Base-by-base conservation (phyloP, 2,888 invertebrate genomes). In the Mythimna vitellina region DNA sequence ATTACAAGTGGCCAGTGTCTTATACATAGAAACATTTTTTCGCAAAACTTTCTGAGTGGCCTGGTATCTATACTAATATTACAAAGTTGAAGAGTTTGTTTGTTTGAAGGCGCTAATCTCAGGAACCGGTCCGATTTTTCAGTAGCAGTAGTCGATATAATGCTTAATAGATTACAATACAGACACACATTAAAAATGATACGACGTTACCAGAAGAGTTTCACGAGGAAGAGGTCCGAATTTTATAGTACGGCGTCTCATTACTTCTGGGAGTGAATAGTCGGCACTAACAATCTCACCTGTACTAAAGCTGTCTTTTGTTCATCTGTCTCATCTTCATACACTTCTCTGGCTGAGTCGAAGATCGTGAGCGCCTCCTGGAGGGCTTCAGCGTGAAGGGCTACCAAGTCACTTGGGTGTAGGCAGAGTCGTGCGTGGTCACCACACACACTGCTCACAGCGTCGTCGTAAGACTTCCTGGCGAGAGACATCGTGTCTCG, bases 391-490 rank as follows among this genome's bases (percentile, higher is more conserved):
- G 10, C 22, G 29, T 84, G 82, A 29, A 84, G 61, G 3, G 25
- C 32, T 9, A 3, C 20, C 17, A 85, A 62, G 58, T 85, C 81
- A 0, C 5, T 14, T 8, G 82, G 79, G 61, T 85, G 85, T 38
- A 89, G 49, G 56, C 88, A 89, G 12, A 86, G 75, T 17, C 73
- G 77, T 14, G 82, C 69, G 25, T 75, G 62, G 4, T 72, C 80
- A 46, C 67, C 67, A 54, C 71, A 84, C 35, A 84, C 84, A 1
- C 2, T 56, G 35, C 14, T 46, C 35, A 84, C 9, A 12, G 53
- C 29, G 0, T 72, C 72, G 4, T 88, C 87, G 68, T 90, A 90
- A 20, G 72, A 69, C 8, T 68, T 68, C 49, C 83, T 86, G 7
- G 85, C 80, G 1, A 70, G 65, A 1, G 71, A 49, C 6, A 86